phyloP scores from a whole-genome alignment of 2,888 invertebrate species.

The Helleia helle region DNA sequence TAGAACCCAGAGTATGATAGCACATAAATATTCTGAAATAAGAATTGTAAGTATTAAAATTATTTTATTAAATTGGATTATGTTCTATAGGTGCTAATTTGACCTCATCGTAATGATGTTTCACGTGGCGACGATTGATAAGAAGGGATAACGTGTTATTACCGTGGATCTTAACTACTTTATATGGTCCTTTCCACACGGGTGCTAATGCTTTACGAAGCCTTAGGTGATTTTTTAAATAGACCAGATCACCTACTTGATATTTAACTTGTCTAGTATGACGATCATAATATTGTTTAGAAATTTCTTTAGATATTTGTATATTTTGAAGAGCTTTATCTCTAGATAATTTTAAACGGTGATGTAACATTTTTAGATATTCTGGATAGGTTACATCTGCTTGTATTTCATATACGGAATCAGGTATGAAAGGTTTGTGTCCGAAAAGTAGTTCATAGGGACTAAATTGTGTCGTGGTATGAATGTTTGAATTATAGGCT shows the following conservation, averaged over 20 bases:
- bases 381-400: not conserved
- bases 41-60: no score
- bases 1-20: no score
- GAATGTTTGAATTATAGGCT: constrained; percentile 11
- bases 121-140: constrained; percentile 3
- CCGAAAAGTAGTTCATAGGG: constrained; percentile 6
- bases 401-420: not conserved
- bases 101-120: constrained; percentile 5
- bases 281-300: not conserved
- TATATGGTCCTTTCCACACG: not conserved
- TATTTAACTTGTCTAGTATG: not conserved
- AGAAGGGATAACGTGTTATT: constrained; percentile 4
- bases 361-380: not conserved
- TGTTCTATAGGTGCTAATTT: no score
- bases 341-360: not conserved
- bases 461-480: not conserved
- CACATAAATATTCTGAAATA: not conserved
- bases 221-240: not conserved
- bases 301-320: not conserved
- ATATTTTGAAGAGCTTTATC: not conserved
- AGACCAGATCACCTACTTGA: not conserved
- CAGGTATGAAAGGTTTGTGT: not conserved
- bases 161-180: not conserved
- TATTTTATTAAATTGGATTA: no score
- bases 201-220: not conserved